Conservation (phyloP, 2,888 invertebrate genomes). For the Epirrhoe alternata region DNA sequence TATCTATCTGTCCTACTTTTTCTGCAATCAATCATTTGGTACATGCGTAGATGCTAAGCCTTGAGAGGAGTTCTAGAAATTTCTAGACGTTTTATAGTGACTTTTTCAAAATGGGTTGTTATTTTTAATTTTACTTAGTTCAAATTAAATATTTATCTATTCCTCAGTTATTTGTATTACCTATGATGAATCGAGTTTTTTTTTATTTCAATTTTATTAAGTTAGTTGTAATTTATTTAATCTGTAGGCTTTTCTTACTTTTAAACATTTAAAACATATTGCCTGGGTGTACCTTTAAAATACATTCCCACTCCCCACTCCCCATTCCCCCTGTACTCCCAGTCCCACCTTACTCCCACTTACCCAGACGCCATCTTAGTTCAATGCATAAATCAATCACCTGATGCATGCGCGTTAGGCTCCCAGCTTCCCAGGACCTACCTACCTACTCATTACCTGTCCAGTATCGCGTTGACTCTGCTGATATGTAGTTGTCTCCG, state of each 20-base stretch:
- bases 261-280: no score
- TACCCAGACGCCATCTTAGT: constrained; percentile 27
- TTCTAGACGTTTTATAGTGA: background rate
- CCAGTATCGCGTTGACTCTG: constrained; percentile 2
- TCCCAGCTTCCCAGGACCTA: constrained; percentile 23
- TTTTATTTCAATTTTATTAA: no score
- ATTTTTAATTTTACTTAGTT: no score
- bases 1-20: constrained; percentile 1
- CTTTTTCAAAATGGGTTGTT: background rate
- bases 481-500: constrained; percentile 11
- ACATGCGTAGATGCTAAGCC: constrained; percentile 9
- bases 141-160: no score
- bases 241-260: no score
- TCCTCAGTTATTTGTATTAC: no score
- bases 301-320: background rate
- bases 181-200: no score
- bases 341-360: background rate
- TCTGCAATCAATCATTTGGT: constrained; percentile 19
- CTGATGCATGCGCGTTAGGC: constrained; percentile 53
- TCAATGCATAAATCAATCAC: constrained; percentile 52
- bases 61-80: constrained; percentile 7
- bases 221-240: no score
- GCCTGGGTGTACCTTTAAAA: background rate
- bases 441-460: constrained; percentile 9
- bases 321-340: background rate